Evolutionary conservation across 2,888 invertebrate species (phyloP), one percentile per base, ranked within the genome.

Genomic region (Villa cingulata): DNA sequence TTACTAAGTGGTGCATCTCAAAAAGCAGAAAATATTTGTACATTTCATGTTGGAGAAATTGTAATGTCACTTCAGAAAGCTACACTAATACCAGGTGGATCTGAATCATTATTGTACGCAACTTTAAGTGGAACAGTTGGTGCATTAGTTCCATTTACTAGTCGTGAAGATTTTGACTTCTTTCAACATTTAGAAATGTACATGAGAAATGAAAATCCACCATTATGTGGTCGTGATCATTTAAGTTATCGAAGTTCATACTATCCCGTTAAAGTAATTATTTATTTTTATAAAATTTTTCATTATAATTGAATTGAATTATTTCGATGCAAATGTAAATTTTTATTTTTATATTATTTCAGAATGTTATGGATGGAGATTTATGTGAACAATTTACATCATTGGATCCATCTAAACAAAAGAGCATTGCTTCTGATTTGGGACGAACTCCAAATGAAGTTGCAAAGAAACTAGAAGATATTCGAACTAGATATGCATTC

Each of bases 141-240:
- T 2, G 91, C 92, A 9, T 73, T 96, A 37, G 85, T 95, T 18
- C 92, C 95, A 0, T 95, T 96, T 62, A 91, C 92, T 0, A 90
- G 91, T 17, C 82, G 91, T 58, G 95, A 97, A 73, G 97, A 98
- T 68, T 95, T 94, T 59, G 98, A 98, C 65, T 97, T 98, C 68
- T 98, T 98, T 73, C 96, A 97, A 64, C 95, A 97, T 71, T 73
- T 98, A 53, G 98, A 98, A 70, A 98, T 99, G 97, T 96, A 99
- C 67, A 92, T 99, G 92, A 75, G 98, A 45, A 89, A 92, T 54
- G 97, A 98, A 68, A 87, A 95, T 70, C 79, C 94, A 0, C 96
- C 98, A 0, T 71, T 99, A 0, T 95, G 96, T 70, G 98, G 98
- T 1, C 75, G 98, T 18, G 98, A 99, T 70, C 98, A 99, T 68